Percentiles rank a stretch among this genome's conserved stretches.
Evolutionary conservation across 1,140 invertebrate species (phyloP).

Genomic region (Ceratosolen solmsi): DNA sequence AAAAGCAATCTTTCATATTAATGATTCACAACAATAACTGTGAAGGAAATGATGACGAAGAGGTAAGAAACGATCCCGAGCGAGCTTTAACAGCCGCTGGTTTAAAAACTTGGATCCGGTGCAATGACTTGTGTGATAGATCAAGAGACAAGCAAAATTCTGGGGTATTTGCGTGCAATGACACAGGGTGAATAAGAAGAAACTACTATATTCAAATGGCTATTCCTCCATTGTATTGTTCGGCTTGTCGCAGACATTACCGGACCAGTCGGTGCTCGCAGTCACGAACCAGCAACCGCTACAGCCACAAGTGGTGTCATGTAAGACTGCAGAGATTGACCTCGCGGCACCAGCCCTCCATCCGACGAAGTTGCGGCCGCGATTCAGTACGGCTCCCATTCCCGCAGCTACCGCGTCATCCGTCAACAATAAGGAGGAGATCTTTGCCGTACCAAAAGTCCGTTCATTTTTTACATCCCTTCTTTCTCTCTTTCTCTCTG

Average conservation of each 20-base stretch:
- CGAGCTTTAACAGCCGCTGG: too few relatives aligned
- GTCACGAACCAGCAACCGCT: conserved; percentile 60
- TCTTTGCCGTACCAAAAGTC: conserved; percentile 75
- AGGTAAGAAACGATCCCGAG: too few relatives aligned
- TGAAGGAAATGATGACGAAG: too few relatives aligned
- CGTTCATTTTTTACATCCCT: conserved; percentile 7
- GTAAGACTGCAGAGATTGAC: conserved; percentile 63
- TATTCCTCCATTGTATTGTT: conserved; percentile 28
- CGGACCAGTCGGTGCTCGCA: conserved; percentile 60
- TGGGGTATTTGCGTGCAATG: too few relatives aligned
- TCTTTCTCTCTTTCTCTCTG: background rate
- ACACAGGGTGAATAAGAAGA: too few relatives aligned
- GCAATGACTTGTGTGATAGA: too few relatives aligned
- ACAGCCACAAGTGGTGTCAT: conserved; percentile 64
- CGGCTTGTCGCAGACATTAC: conserved; percentile 52
- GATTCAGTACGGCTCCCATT: conserved; percentile 48
- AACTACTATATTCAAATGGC: too few relatives aligned
- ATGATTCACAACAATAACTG: too few relatives aligned
- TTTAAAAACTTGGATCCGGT: too few relatives aligned
- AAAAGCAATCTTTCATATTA: too few relatives aligned
- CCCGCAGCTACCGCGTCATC: conserved; percentile 8
- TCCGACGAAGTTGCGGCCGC: conserved; percentile 66
- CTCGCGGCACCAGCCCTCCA: conserved; percentile 65
- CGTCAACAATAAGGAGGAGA: conserved; percentile 68
- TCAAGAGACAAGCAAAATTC: too few relatives aligned